Conservation (phyloP, 2,888 invertebrate genomes). For the Sceliomorpha sp. region DNA sequence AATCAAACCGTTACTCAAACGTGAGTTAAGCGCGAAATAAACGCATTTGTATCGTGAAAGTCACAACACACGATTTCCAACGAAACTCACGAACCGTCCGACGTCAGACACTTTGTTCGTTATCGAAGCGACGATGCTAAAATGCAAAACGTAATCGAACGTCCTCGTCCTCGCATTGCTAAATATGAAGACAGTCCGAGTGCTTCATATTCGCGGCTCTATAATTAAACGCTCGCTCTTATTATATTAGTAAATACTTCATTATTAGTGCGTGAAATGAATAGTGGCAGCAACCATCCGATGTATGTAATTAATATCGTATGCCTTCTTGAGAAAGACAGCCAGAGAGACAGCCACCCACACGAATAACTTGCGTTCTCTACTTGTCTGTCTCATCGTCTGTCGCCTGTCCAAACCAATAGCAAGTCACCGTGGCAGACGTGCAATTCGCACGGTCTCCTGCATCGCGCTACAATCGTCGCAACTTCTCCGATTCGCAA, state of each 20-base stretch:
- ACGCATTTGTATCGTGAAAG: too few species aligned
- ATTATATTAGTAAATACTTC: conserved; percentile 47
- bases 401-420: conserved; percentile 63
- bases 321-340: conserved; percentile 51
- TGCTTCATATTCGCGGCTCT: conserved; percentile 23
- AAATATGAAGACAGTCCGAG: conserved; percentile 19
- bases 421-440: conserved; percentile 63
- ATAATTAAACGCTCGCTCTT: conserved; percentile 43
- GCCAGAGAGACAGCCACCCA: conserved; percentile 63
- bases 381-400: conserved; percentile 62
- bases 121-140: too few species aligned
- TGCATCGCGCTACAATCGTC: conserved; percentile 66
- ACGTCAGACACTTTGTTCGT: too few species aligned
- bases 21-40: too few species aligned
- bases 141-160: too few species aligned
- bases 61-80: too few species aligned
- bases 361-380: conserved; percentile 60
- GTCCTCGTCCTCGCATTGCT: conserved; percentile 2
- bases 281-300: conserved; percentile 51
- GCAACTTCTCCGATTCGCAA: conserved; percentile 52
- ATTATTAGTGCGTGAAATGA: conserved; percentile 52
- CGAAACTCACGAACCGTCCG: too few species aligned
- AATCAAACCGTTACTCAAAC: too few species aligned
- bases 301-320: conserved; percentile 55
- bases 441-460: conserved; percentile 59